A percentile compares a stretch with the other conserved stretches of the same genome.
phyloP scores from a whole-genome alignment of 2,888 invertebrate genomes.

The Dastarcus helophoroides region DNA sequence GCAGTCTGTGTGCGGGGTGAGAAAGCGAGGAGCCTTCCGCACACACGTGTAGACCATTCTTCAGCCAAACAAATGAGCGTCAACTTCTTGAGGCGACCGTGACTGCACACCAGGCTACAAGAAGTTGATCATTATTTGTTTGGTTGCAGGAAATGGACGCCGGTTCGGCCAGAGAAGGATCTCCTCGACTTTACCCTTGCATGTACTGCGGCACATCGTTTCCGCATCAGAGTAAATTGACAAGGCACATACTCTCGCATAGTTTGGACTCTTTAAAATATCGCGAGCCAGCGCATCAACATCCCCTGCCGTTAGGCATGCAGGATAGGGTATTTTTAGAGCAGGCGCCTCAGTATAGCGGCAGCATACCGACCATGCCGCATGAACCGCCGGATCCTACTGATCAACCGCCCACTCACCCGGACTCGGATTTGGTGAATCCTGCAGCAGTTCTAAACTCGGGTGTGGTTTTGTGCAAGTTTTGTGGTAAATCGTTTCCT shows the following conservation, averaged over 20 bases:
- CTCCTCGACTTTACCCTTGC: conserved; percentile 60
- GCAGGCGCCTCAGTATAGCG: conserved; percentile 32
- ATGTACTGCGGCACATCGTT: conserved; percentile 84
- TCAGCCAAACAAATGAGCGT: conserved; percentile 74
- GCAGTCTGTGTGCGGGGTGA: conserved; percentile 20
- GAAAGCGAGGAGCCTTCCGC: conserved; percentile 5
- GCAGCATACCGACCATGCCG: conserved; percentile 31
- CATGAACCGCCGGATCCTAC: conserved; percentile 40
- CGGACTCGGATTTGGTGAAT: conserved; percentile 47
- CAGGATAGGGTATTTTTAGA: conserved; percentile 31
- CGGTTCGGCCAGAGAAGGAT: conserved; percentile 28
- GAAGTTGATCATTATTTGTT: conserved; percentile 83
- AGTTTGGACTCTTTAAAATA: conserved; percentile 80
- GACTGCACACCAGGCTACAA: conserved; percentile 36
- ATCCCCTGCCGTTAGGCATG: conserved; percentile 39
- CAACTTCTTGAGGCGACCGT: conserved; percentile 62
- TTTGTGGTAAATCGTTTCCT: conserved; percentile 86
- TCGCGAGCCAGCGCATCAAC: conserved; percentile 50
- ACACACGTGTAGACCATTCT: conserved; percentile 15
- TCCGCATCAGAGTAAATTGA: conserved; percentile 83
- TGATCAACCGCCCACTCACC: conserved; percentile 42
- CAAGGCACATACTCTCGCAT: conserved; percentile 80
- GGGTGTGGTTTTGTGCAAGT: conserved; percentile 75
- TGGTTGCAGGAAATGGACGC: conserved; percentile 74
- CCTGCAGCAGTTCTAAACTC: conserved; percentile 53